Evolutionary conservation across 1,140 invertebrate species (phyloP).

Genomic region (Heterodera schachtii): DNA sequence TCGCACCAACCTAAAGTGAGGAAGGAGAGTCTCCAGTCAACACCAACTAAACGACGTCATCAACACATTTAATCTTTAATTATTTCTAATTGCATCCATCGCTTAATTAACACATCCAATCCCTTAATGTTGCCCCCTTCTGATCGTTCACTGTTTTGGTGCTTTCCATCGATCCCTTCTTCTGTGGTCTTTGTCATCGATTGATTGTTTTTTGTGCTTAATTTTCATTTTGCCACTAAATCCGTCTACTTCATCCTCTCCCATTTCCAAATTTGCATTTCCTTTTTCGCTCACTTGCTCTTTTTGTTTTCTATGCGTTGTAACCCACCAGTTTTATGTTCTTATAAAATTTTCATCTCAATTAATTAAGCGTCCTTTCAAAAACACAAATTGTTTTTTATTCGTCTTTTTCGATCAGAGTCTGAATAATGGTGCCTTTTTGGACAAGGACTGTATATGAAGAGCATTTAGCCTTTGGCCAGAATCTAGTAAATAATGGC

Average conservation of each 20-base stretch:
- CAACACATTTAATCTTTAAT: not conserved
- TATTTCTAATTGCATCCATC: no score
- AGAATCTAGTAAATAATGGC: not conserved
- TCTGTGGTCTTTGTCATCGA: not conserved
- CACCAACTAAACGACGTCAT: not conserved
- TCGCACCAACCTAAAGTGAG: not conserved
- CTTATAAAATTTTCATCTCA: not conserved
- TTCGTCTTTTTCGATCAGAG: no score
- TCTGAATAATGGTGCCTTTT: no score
- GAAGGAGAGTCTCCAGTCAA: not conserved
- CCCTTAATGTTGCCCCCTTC: not conserved
- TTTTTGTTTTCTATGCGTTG: not conserved
- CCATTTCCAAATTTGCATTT: not conserved
- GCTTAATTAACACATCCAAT: no score
- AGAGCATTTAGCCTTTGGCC: no score
- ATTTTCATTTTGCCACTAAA: constrained; percentile 1
- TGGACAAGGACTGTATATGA: no score
- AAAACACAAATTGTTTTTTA: no score
- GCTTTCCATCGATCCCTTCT: not conserved
- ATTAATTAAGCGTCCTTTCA: no score
- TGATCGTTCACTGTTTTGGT: not conserved
- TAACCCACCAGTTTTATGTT: not conserved
- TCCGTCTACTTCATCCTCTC: not conserved
- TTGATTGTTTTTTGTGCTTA: not conserved
- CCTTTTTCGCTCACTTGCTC: not conserved